phyloP scores from a whole-genome alignment of 2,113 vertebrate genomes.

The Peromyscus polionotus region DNA sequence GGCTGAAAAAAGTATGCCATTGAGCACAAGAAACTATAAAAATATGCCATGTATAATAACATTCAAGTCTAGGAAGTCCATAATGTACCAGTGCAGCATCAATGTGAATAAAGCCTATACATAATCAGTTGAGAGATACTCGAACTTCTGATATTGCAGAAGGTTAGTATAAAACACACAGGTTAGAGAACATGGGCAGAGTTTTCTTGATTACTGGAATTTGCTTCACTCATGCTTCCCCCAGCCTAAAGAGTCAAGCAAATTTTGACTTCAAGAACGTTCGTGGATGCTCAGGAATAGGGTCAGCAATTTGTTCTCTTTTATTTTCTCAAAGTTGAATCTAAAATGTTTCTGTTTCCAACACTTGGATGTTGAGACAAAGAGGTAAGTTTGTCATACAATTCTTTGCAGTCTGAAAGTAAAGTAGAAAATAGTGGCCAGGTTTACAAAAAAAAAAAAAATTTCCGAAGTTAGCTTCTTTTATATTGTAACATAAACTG shows the following conservation, averaged over 20 bases:
- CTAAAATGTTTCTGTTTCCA: not conserved
- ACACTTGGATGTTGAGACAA: not conserved
- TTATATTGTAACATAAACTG: not conserved
- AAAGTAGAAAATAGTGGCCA: not conserved
- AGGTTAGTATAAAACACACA: not conserved
- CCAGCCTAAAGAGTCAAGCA: not conserved
- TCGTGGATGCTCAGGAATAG: not conserved
- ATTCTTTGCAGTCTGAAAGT: not conserved
- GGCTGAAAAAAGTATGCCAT: conserved; percentile 22
- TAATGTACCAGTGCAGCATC: not conserved
- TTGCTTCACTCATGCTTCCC: not conserved
- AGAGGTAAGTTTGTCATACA: not conserved
- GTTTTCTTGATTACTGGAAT: not conserved
- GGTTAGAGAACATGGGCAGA: not conserved
- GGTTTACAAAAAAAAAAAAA: not conserved
- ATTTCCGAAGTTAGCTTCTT: not conserved
- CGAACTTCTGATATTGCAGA: not conserved
- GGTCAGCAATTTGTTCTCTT: not conserved
- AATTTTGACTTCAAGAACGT: not conserved
- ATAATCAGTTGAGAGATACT: not conserved
- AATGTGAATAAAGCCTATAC: conserved; percentile 19
- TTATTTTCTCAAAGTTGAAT: not conserved
- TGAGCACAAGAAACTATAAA: conserved; percentile 61
- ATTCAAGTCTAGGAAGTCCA: not conserved
- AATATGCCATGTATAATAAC: conserved; percentile 22